Conservation (phyloP, 2,797 vertebrate species). For the Pseudochirops corinnae region DNA sequence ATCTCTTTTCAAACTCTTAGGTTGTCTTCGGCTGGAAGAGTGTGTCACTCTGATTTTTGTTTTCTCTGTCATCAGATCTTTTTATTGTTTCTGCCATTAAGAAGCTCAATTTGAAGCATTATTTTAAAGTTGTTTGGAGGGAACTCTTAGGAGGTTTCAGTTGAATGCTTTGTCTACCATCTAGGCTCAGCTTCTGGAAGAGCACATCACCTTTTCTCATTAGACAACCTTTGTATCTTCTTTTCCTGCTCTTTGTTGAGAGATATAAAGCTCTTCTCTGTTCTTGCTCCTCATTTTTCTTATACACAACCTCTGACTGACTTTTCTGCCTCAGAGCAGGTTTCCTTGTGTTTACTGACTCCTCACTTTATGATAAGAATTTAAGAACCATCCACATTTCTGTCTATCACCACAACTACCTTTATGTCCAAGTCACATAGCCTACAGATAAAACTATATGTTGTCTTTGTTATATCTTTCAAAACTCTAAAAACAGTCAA, state of each 20-base stretch:
- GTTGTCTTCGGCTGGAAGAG: neutral
- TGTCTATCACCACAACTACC: neutral
- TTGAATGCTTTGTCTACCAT: neutral
- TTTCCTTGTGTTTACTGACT: neutral
- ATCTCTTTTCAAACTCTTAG: neutral
- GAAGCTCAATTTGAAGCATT: neutral
- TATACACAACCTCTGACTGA: neutral
- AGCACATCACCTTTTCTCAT: neutral
- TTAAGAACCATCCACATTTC: neutral
- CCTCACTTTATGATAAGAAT: neutral
- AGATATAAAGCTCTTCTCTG: neutral
- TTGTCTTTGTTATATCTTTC: neutral
- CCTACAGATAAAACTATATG: neutral
- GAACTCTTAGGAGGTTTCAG: accelerated
- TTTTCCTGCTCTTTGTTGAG: too few species aligned
- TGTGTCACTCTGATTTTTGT: neutral
- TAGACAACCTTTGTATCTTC: neutral
- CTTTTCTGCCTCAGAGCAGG: neutral
- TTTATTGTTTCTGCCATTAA: too few species aligned
- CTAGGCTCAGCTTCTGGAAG: neutral
- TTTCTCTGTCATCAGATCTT: neutral
- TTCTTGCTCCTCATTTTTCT: neutral
- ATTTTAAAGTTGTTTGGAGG: neutral
- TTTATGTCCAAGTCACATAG: neutral
- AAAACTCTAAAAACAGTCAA: neutral